A percentile compares a stretch with the other conserved stretches of the same genome.
Conservation (phyloP, 2,888 invertebrate species). For the Cantharis nigra region DNA sequence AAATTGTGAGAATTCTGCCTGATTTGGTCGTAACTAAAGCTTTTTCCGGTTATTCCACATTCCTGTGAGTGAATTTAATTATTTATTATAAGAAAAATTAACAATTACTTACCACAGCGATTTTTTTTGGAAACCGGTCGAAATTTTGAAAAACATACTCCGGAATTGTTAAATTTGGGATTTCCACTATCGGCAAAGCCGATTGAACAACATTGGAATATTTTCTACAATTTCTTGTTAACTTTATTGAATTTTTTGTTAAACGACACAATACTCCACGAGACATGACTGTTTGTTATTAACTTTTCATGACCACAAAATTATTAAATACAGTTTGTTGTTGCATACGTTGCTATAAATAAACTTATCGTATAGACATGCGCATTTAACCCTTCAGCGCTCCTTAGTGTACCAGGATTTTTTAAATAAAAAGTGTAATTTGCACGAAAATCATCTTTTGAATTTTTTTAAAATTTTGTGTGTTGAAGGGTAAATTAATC, state of each 20-base stretch:
- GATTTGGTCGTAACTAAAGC: slow-evolving; percentile 72
- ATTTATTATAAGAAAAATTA: background rate
- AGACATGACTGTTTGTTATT: background rate
- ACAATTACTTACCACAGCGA: slow-evolving; percentile 63
- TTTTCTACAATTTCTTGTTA: background rate
- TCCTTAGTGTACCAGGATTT: no score
- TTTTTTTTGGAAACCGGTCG: slow-evolving; percentile 60
- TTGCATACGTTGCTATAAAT: background rate
- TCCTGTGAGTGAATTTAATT: slow-evolving; percentile 61
- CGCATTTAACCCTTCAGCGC: no score
- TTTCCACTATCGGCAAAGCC: slow-evolving; percentile 59
- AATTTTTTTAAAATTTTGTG: no score
- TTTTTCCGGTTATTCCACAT: slow-evolving; percentile 71
- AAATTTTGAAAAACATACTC: slow-evolving; percentile 62
- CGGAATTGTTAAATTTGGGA: slow-evolving; percentile 60
- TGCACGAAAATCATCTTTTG: no score
- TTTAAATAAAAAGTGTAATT: no score
- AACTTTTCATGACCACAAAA: background rate
- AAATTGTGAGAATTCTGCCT: slow-evolving; percentile 68
- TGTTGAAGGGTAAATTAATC: no score
- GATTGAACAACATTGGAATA: slow-evolving; percentile 45
- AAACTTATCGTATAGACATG: background rate
- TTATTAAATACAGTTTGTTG: background rate
- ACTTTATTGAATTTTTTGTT: background rate
- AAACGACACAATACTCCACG: background rate